Evolutionary conservation across 2,888 invertebrate species (phyloP).

Genomic region (Eledone cirrhosa): DNA sequence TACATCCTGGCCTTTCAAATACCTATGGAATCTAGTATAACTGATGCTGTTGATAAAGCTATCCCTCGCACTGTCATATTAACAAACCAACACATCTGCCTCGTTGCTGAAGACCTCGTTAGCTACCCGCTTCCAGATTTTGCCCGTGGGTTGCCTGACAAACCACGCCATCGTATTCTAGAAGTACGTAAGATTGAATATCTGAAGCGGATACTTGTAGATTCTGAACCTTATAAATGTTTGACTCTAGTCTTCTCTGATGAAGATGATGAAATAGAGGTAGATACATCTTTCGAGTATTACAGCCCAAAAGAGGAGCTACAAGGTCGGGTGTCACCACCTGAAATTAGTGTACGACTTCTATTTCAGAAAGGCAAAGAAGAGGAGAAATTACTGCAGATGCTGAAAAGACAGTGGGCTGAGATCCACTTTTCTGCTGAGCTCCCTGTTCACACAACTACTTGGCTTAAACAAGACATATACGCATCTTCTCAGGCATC

Average conservation of each 20-base stretch:
- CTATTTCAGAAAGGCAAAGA: constrained; percentile 56
- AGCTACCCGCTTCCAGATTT: constrained; percentile 65
- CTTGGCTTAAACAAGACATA: neutral
- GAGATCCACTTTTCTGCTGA: constrained; percentile 45
- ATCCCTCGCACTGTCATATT: constrained; percentile 56
- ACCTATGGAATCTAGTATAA: constrained; percentile 33
- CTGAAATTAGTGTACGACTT: constrained; percentile 51
- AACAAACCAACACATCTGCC: constrained; percentile 57
- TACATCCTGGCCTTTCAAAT: constrained; percentile 50
- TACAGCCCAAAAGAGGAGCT: constrained; percentile 48
- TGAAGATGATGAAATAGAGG: constrained; percentile 59
- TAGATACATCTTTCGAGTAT: constrained; percentile 57
- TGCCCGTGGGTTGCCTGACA: constrained; percentile 58
- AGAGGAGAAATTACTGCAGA: constrained; percentile 54
- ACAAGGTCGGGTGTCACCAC: constrained; percentile 43
- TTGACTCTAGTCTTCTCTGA: constrained; percentile 60
- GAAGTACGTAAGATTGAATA: constrained; percentile 56
- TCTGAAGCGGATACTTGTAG: constrained; percentile 52
- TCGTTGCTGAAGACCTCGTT: constrained; percentile 60
- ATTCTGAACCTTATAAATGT: constrained; percentile 44
- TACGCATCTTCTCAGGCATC: neutral
- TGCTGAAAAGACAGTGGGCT: constrained; percentile 58
- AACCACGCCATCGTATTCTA: constrained; percentile 52
- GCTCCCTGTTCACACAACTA: constrained; percentile 35
- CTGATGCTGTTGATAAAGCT: constrained; percentile 36